Percentiles rank a stretch among this genome's conserved stretches.
Conservation (phyloP, 2,888 invertebrate genomes). For the Chymomyza fuscimana region DNA sequence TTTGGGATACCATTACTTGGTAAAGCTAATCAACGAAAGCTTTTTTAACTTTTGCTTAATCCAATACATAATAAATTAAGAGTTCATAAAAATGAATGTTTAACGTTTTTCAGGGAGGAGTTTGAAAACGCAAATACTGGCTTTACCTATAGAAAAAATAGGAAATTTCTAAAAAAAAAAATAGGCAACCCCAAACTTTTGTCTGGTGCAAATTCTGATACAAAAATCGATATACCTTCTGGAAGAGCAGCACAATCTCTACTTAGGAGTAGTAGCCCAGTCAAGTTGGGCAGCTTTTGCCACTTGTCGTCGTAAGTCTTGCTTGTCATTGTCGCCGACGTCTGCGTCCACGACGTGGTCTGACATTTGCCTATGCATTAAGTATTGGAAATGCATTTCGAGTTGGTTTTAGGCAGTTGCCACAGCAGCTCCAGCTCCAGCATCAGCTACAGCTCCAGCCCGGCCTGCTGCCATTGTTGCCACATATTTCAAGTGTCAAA, state of each 20-base stretch:
- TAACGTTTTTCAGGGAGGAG: too few species aligned
- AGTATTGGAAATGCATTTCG: slow-evolving; percentile 26
- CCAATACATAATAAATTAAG: too few species aligned
- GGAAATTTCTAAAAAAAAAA: not conserved
- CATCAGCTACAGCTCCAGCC: slow-evolving; percentile 1
- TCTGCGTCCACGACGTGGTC: slow-evolving; percentile 46
- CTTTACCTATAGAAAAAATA: too few species aligned
- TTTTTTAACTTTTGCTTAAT: too few species aligned
- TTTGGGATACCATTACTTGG: too few species aligned
- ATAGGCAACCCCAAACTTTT: not conserved
- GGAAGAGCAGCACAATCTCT: slow-evolving; percentile 1
- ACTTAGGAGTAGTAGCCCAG: slow-evolving; percentile 1
- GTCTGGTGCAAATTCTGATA: not conserved
- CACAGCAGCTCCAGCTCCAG: slow-evolving; percentile 18
- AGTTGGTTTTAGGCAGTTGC: slow-evolving; percentile 14
- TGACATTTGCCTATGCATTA: slow-evolving; percentile 67
- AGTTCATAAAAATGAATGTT: too few species aligned
- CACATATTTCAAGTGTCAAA: slow-evolving; percentile 78
- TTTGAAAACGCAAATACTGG: too few species aligned
- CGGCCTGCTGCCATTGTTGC: slow-evolving; percentile 55
- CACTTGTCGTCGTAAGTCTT: slow-evolving; percentile 66
- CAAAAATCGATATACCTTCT: slow-evolving; percentile 33
- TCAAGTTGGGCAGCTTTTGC: slow-evolving; percentile 50
- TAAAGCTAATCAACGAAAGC: too few species aligned
- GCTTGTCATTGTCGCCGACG: slow-evolving; percentile 64